A percentile compares a stretch with the other conserved stretches of the same genome.
Conservation (phyloP, 2,113 vertebrate genomes). For the Indicator indicator region DNA sequence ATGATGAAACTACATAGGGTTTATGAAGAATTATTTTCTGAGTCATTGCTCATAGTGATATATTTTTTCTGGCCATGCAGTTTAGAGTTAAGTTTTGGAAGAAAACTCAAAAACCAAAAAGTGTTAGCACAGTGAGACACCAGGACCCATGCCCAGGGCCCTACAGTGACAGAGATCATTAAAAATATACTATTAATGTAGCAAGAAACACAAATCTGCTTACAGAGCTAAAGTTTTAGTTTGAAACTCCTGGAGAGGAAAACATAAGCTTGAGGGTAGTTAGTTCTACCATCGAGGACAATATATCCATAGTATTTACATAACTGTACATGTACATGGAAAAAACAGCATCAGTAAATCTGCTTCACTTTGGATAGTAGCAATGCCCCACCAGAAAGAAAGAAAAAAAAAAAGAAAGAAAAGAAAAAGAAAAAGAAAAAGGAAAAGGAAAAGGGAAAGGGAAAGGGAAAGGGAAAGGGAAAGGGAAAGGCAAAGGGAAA, state of each 20-base stretch:
- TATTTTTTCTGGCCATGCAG: neutral
- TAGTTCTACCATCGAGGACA: neutral
- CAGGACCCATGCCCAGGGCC: neutral
- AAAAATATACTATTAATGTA: neutral
- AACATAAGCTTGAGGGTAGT: neutral
- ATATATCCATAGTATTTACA: neutral
- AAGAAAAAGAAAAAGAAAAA: too few relatives aligned
- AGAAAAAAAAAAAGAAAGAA: too few relatives aligned
- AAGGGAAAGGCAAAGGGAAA: too few relatives aligned
- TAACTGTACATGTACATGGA: neutral
- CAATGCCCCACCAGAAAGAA: neutral
- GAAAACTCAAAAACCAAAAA: neutral
- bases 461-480: too few relatives aligned
- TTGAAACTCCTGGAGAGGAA: neutral
- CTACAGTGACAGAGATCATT: neutral
- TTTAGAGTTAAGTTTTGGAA: neutral
- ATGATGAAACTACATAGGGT: fast-evolving
- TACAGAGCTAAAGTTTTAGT: neutral
- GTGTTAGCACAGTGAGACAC: neutral
- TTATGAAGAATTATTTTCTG: neutral
- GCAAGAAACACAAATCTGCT: neutral
- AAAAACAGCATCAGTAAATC: neutral
- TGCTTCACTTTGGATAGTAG: neutral
- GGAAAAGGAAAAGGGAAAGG: too few relatives aligned
- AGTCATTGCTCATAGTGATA: neutral